Conservation (phyloP, 2,113 vertebrate species). For the Sceloporus undulatus region DNA sequence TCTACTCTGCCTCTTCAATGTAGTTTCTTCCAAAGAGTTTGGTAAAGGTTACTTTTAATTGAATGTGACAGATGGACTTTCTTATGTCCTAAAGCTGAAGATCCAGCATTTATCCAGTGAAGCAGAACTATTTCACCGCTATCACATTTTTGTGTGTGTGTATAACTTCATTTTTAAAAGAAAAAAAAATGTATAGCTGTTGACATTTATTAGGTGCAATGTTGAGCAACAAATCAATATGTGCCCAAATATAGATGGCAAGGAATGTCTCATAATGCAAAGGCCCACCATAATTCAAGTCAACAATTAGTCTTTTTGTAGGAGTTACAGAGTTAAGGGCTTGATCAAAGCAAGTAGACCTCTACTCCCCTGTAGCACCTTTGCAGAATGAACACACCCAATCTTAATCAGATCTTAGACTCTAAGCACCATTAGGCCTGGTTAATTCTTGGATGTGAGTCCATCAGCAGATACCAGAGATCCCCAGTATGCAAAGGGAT, state of each 20-base stretch:
- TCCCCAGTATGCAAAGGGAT: no score
- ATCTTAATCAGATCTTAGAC: no score
- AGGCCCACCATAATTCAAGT: background rate
- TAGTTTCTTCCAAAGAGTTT: background rate
- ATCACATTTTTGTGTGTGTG: background rate
- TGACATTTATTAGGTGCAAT: background rate
- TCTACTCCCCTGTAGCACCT: no score
- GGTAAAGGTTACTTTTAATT: conserved; percentile 38
- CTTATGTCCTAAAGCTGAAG: background rate
- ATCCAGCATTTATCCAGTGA: conserved; percentile 1
- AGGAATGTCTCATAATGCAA: background rate
- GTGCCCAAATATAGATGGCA: background rate
- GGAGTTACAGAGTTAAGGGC: no score
- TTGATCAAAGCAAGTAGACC: no score
- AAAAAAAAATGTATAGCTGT: background rate
- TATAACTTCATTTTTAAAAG: background rate
- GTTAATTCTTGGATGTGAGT: no score
- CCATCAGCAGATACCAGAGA: no score
- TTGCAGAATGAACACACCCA: no score
- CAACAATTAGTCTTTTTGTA: background rate
- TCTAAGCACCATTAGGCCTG: no score
- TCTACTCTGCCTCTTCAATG: background rate
- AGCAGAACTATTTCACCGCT: conserved; percentile 2
- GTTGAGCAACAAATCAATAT: background rate
- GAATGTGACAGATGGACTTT: conserved; percentile 19